Evolutionary conservation across 2,797 vertebrate genomes (phyloP).

Genomic region (Hypotaenidia okinawae): DNA sequence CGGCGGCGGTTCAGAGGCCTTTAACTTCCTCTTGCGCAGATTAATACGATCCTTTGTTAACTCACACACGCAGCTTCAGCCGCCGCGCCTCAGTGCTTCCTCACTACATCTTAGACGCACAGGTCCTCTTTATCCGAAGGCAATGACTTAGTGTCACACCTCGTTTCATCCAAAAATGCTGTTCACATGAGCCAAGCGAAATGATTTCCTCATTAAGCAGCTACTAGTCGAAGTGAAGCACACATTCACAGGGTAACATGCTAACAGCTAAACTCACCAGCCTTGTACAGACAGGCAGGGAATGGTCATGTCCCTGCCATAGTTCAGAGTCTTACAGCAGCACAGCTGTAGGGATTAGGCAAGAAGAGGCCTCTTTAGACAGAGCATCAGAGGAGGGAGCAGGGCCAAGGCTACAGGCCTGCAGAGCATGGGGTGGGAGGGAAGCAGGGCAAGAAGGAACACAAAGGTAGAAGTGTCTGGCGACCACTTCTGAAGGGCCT

Average conservation of each 20-base stretch:
- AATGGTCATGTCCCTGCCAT: rapidly evolving
- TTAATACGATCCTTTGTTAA: neutral
- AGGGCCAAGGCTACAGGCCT: neutral
- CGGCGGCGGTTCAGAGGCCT: rapidly evolving
- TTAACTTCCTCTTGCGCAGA: neutral
- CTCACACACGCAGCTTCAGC: no score
- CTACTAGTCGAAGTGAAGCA: neutral
- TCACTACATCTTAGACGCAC: neutral
- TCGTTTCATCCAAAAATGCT: neutral
- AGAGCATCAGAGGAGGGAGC: neutral
- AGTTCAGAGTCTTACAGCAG: no score
- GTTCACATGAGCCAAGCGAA: neutral
- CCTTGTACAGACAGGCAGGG: neutral
- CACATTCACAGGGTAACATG: rapidly evolving
- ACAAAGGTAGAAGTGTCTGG: neutral
- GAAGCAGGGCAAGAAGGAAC: neutral
- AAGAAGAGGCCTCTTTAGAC: neutral
- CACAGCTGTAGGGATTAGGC: neutral
- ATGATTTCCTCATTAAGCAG: neutral
- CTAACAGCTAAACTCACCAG: neutral
- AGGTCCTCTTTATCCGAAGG: neutral
- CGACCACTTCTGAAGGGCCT: neutral
- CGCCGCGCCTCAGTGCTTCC: neutral
- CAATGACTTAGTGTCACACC: neutral
- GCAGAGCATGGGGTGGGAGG: rapidly evolving